Evolutionary conservation across 2,888 invertebrate species (phyloP).

Genomic region (Melieria crassipennis): DNA sequence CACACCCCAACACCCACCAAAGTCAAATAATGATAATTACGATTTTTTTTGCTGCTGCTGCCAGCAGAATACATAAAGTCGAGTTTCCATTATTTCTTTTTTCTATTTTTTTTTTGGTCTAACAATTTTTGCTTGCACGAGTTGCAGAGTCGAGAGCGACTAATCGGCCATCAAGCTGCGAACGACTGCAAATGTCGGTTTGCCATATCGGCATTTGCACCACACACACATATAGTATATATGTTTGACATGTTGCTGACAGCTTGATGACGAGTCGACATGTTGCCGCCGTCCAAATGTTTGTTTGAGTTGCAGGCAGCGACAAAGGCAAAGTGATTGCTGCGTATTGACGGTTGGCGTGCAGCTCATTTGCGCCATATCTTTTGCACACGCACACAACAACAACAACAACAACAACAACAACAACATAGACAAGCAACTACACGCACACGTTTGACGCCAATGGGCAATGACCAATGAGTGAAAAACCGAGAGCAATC

Average conservation of each 20-base stretch:
- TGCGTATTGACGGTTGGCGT: slow-evolving; percentile 9
- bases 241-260: slow-evolving; percentile 44
- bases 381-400: neutral
- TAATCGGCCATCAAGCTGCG: neutral
- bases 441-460: neutral
- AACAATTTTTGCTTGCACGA: neutral
- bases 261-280: slow-evolving; percentile 33
- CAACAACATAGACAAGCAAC: too few species aligned
- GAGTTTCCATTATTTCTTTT: neutral
- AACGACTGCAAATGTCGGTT: slow-evolving; percentile 40
- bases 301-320: neutral
- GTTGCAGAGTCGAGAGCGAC: neutral
- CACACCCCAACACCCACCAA: neutral
- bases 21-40: slow-evolving; percentile 5
- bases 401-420: too few species aligned
- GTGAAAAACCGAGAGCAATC: neutral
- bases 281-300: neutral
- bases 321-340: slow-evolving; percentile 1
- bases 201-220: neutral
- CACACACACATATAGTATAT: slow-evolving; percentile 30
- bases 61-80: too few species aligned
- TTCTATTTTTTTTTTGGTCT: neutral
- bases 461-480: too few species aligned
- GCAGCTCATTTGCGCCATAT: slow-evolving; percentile 1
- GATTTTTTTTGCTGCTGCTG: neutral